Conservation (phyloP, 2,888 invertebrate genomes). For the Petrophora chlorosata region DNA sequence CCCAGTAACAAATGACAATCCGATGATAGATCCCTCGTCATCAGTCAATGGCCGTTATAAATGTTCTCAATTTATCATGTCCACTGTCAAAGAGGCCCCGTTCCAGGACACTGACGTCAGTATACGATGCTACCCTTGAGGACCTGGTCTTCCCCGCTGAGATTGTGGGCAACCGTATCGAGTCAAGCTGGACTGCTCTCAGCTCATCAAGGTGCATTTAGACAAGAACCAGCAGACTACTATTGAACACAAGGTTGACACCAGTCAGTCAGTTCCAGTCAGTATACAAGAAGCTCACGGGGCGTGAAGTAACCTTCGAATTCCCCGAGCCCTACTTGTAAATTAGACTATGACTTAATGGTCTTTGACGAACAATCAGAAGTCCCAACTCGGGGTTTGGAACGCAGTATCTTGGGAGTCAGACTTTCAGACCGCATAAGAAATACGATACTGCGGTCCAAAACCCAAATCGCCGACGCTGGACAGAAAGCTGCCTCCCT, state of each 20-base stretch:
- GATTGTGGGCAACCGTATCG: conserved; percentile 99
- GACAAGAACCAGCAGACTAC: conserved; percentile 99
- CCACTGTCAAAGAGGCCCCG: too few relatives aligned
- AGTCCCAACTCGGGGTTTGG: too few relatives aligned
- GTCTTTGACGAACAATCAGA: too few relatives aligned
- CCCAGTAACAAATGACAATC: too few relatives aligned
- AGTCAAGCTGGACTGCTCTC: conserved; percentile 97
- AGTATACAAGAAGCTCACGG: conserved; percentile 99
- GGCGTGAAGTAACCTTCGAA: conserved; percentile 99
- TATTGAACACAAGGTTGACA: conserved; percentile 99
- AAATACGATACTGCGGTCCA: too few relatives aligned
- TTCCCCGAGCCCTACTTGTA: conserved; percentile 99
- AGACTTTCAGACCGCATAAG: too few relatives aligned
- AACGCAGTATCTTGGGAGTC: too few relatives aligned
- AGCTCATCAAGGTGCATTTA: conserved; percentile 98
- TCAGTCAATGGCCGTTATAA: too few relatives aligned
- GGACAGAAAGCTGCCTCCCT: too few relatives aligned
- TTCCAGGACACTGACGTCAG: conserved; percentile 95
- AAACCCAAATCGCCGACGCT: too few relatives aligned
- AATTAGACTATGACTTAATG: conserved; percentile 82
- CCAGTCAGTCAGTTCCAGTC: conserved; percentile 98
- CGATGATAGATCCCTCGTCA: too few relatives aligned
- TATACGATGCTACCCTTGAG: conserved; percentile 98
- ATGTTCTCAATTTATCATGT: too few relatives aligned
- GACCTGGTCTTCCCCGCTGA: conserved; percentile 99